Evolutionary conservation across 2,113 vertebrate genomes (phyloP).

Genomic region (Caretta caretta): DNA sequence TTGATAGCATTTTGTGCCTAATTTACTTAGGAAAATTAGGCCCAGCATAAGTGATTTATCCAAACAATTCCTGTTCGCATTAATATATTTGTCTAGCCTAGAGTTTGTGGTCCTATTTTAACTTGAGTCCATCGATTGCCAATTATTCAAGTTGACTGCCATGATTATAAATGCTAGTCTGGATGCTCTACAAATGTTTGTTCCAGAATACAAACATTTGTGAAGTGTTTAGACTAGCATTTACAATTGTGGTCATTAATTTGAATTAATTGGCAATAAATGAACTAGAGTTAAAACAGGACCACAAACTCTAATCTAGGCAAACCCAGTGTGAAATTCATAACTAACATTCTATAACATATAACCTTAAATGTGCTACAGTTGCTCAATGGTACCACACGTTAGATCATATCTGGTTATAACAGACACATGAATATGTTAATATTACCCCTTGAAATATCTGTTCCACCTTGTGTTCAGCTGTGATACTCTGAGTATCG

Average conservation of each 20-base stretch:
- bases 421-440: neutral
- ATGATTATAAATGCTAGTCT: slow-evolving; percentile 7
- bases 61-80: slow-evolving; percentile 8
- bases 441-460: neutral
- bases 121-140: neutral
- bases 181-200: neutral
- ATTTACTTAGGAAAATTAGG: neutral
- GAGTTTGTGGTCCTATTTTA: neutral
- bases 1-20: neutral
- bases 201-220: neutral
- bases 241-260: slow-evolving; percentile 38
- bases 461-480: neutral
- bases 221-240: slow-evolving; percentile 16
- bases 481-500: neutral
- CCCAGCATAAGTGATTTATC: neutral
- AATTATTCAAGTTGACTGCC: slow-evolving; percentile 21
- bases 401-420: neutral
- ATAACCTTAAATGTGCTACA: neutral
- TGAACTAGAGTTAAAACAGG: slow-evolving; percentile 5
- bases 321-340: neutral
- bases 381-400: neutral
- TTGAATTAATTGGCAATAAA: slow-evolving; percentile 42
- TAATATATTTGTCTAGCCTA: neutral
- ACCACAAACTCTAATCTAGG: neutral
- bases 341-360: neutral